A percentile compares a stretch with the other conserved stretches of the same genome.
Conservation (phyloP, 2,797 vertebrate species). For the Steatocranus sp. region DNA sequence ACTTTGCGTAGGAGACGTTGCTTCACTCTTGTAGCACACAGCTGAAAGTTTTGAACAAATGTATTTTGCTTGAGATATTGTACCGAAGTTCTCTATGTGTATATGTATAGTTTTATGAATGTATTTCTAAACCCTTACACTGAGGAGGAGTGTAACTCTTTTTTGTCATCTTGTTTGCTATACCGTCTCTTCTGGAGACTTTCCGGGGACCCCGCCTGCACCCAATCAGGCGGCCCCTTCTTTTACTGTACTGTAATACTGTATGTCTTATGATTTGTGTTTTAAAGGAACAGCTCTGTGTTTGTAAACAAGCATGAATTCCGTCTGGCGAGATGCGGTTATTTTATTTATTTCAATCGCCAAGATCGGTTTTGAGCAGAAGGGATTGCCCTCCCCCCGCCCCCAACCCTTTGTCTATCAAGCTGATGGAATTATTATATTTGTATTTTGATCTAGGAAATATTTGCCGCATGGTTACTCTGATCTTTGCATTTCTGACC, state of each 20-base stretch:
- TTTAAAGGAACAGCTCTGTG: slow-evolving; percentile 33
- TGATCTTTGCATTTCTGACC: slow-evolving; percentile 31
- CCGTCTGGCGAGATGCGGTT: slow-evolving; percentile 25
- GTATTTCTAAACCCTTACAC: slow-evolving; percentile 70
- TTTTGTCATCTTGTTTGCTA: slow-evolving; percentile 50
- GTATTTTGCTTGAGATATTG: slow-evolving; percentile 74
- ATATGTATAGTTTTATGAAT: slow-evolving; percentile 75
- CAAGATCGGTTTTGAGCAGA: slow-evolving; percentile 27
- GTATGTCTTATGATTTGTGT: slow-evolving; percentile 38
- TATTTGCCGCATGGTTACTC: slow-evolving; percentile 56
- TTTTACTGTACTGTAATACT: slow-evolving; percentile 44
- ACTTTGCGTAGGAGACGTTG: slow-evolving; percentile 63
- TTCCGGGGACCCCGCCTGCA: slow-evolving; percentile 22
- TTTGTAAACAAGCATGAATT: slow-evolving; percentile 45
- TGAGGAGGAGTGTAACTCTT: slow-evolving; percentile 40
- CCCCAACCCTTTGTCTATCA: not conserved
- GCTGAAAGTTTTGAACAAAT: slow-evolving; percentile 65
- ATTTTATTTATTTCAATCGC: slow-evolving; percentile 50
- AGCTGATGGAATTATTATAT: slow-evolving; percentile 30
- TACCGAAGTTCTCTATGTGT: slow-evolving; percentile 65
- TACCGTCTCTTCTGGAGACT: slow-evolving; percentile 38
- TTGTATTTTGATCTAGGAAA: slow-evolving; percentile 43
- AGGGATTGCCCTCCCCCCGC: slow-evolving; percentile 2
- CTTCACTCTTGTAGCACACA: slow-evolving; percentile 71
- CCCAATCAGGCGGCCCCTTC: slow-evolving; percentile 22